A percentile compares a stretch with the other conserved stretches of the same genome.
These are phyloP conservation scores for Omphaloscelis lunosa DNA, from an alignment of 2,888 invertebrate genomes.

Conservation along the genomic window DNA sequence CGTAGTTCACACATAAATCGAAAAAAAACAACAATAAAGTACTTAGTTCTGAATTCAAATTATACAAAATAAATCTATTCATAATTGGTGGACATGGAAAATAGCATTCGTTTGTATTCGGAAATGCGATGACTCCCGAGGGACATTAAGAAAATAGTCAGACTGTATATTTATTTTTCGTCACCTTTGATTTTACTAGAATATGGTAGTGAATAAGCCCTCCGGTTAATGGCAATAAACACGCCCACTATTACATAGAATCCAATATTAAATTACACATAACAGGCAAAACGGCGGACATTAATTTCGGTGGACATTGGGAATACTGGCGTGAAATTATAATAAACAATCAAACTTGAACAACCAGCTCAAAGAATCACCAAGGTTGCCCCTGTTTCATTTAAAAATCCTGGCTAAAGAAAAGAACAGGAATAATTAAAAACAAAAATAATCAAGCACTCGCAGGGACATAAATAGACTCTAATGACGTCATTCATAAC, in stretches of 20 bases:
- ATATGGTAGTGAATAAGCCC: no score
- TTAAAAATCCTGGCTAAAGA: background rate
- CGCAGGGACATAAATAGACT: constrained; percentile 25
- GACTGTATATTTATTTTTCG: no score
- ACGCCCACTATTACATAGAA: background rate
- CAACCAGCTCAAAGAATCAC: background rate
- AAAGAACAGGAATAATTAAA: constrained; percentile 20
- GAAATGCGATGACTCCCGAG: no score
- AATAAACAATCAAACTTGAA: background rate
- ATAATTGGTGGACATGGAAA: no score
- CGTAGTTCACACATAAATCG: no score
- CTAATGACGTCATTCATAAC: constrained; percentile 56
- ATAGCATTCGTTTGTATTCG: no score
- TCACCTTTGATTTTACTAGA: background rate
- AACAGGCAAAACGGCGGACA: background rate
- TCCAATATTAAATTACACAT: no score
- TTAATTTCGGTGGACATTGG: background rate
- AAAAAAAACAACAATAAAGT: no score
- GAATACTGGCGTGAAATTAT: background rate
- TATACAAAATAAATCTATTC: no score
- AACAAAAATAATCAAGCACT: constrained; percentile 24
- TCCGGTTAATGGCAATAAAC: background rate
- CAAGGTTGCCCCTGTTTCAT: background rate
- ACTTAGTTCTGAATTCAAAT: no score
- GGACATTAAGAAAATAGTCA: no score